Evolutionary conservation across 2,113 vertebrate species (phyloP), one percentile per base, ranked within the genome.

Genomic region (Brachyistius frenatus): DNA sequence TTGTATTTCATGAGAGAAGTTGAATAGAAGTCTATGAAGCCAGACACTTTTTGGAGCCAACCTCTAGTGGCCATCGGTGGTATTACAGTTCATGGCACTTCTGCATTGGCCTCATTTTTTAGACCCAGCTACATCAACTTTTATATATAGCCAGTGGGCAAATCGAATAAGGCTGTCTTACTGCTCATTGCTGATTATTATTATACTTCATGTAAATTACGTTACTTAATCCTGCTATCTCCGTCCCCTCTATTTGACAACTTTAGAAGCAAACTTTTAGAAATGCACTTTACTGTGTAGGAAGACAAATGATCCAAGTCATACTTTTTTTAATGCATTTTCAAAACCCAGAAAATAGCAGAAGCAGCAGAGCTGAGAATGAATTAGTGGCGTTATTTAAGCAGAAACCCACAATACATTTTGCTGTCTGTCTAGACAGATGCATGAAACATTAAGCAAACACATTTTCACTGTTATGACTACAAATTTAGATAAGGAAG

Each of bases 401-500:
- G 60, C 46, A 67, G 52, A 46, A 77, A 50, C 37, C 31, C 32
- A 55, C 13, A 50, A 72, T 67, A 74, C 62, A 67, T 39, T 52
- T 11, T 41, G 15, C n/a, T 39, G 31, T 50, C 15, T 35, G 72
- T 68, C n/a, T 0, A 33, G 60, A 66, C 9, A 53, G 6, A 76
- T 5, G 33, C 32, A 78, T 55, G 37, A 80, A 86, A 81, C 44
- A 76, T 16, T 37, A 52, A 52, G 31, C 36, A 80, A 83, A 68
- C 58, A 66, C 37, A 73, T 30, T 72, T 66, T 35, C 46, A 6
- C 15, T 63, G 35, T 57, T 50, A 61, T 68, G 37, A 41, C 63
- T 74, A 67, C 46, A 76, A 73, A 72, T 41, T 61, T 54, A 46
- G 74, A 70, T 16, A n/a, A 75, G 53, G 50, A 66, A 49, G 69